Evolutionary conservation across 2,888 invertebrate species (phyloP), one percentile per base, ranked within the genome.

Genomic region (Acronicta leporina): DNA sequence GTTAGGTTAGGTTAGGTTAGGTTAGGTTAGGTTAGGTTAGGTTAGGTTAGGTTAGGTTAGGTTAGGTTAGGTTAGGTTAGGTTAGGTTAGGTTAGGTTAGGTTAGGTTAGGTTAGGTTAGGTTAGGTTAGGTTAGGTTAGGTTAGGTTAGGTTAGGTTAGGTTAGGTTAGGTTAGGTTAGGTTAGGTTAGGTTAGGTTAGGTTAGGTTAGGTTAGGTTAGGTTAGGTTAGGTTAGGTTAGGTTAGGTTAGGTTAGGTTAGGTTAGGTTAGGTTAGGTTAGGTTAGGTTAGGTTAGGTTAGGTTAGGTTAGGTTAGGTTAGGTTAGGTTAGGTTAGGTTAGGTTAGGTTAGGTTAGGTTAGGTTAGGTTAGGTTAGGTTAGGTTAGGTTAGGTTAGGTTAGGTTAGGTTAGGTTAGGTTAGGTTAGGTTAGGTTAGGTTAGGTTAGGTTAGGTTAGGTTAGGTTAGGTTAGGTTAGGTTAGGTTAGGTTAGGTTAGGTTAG

Each of bases 401-500:
- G 55, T 55, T 55, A 55, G 55, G 55, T 55, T 46, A 47, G 55
- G 46, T 55, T 46, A 41, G 55, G 55, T 55, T 55, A 55, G 55
- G 55, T 55, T 55, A 55, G 55, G 55, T 55, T 55, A 47, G 55
- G 47, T 47, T 46, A 55, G 55, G 55, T 55, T 55, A 55, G 55
- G 55, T 55, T 44, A 44, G 45, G 45, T 44, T 44, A 44, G 45
- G 45, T 44, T 44, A 44, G 45, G 45, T 52, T 49, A 57, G 57
- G 57, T 49, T 49, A 59, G 59, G 59, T 52, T 52, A 59, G 59
- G 59, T 52, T 52, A 59, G 59, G 59, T 52, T 59, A 59, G 59
- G 59, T 52, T 44, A 50, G 57, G 49, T 50, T 44, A 50, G 57
- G 55, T 47, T 55, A 55, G 55, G 55, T 47, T 47, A 55, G 55